Conservation (phyloP, 2,797 vertebrate genomes). For the Chelon auratus region DNA sequence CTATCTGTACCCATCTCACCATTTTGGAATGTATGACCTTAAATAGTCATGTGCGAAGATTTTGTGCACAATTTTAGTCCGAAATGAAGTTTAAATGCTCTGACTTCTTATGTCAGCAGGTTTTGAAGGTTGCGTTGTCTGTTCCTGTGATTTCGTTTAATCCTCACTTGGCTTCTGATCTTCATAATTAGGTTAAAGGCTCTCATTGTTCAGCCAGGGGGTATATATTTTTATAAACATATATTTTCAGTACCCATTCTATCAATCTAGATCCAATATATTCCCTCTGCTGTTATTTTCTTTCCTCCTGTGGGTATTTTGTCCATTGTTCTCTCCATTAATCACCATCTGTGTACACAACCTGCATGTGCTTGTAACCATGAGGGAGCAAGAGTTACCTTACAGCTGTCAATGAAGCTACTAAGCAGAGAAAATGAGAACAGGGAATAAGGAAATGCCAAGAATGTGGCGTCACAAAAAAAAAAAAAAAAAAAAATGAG, state of each 20-base stretch:
- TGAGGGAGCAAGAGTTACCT: conserved; percentile 23
- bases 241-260: conserved; percentile 50
- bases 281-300: conserved; percentile 47
- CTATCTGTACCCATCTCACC: conserved; percentile 77
- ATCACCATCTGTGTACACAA: conserved; percentile 38
- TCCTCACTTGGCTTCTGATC: conserved; percentile 28
- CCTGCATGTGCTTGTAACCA: background rate
- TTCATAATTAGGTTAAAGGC: conserved; percentile 20
- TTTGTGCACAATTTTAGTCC: conserved; percentile 42
- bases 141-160: conserved; percentile 6
- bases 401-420: conserved; percentile 32
- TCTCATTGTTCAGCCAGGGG: conserved; percentile 5
- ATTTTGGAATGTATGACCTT: conserved; percentile 80
- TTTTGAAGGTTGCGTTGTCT: conserved; percentile 2
- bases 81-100: conserved; percentile 12
- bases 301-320: conserved; percentile 53
- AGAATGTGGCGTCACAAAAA: conserved; percentile 28
- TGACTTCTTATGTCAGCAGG: background rate
- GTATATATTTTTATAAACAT: too few relatives aligned
- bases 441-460: conserved; percentile 41
- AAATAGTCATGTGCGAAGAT: conserved; percentile 73
- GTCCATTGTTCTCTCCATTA: conserved; percentile 60
- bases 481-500: conserved; percentile 4
- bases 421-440: conserved; percentile 29
- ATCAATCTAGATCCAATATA: conserved; percentile 41